Percentiles rank a stretch among this genome's conserved stretches.
Conservation (phyloP, 2,113 vertebrate species). For the Scolopax mira region DNA sequence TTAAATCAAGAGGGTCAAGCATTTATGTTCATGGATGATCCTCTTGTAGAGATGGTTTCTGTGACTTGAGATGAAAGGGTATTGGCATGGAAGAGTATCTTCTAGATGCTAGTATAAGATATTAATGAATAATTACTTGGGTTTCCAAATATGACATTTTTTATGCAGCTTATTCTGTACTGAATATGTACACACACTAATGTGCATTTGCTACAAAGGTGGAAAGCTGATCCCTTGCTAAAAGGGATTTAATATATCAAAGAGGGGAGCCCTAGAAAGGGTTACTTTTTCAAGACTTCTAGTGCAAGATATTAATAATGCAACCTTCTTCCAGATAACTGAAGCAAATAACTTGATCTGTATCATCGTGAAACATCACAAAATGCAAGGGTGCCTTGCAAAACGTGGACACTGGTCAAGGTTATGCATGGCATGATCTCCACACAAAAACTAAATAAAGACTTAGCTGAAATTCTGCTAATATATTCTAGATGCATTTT, state of each 20-base stretch:
- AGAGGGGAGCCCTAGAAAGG: not conserved
- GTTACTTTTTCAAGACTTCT: not conserved
- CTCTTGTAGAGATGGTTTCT: not conserved
- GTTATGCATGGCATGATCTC: not conserved
- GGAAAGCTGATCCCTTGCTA: not conserved
- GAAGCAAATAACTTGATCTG: not conserved
- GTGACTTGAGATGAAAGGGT: not conserved
- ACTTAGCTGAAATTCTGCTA: not conserved
- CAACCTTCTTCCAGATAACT: not conserved
- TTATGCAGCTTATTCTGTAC: not conserved
- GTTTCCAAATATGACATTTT: not conserved
- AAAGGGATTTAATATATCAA: not conserved
- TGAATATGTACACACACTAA: not conserved
- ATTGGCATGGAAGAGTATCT: not conserved
- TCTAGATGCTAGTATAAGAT: not conserved
- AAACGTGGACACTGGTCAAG: not conserved
- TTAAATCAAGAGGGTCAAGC: not conserved
- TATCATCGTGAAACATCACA: not conserved
- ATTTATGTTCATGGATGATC: not conserved
- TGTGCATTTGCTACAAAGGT: not conserved
- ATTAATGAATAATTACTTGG: not conserved
- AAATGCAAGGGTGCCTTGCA: not conserved
- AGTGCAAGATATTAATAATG: not conserved
- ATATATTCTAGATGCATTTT: not conserved
- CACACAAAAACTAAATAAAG: accelerated